Conservation (phyloP, 2,888 invertebrate species). For the Andrena dorsata region DNA sequence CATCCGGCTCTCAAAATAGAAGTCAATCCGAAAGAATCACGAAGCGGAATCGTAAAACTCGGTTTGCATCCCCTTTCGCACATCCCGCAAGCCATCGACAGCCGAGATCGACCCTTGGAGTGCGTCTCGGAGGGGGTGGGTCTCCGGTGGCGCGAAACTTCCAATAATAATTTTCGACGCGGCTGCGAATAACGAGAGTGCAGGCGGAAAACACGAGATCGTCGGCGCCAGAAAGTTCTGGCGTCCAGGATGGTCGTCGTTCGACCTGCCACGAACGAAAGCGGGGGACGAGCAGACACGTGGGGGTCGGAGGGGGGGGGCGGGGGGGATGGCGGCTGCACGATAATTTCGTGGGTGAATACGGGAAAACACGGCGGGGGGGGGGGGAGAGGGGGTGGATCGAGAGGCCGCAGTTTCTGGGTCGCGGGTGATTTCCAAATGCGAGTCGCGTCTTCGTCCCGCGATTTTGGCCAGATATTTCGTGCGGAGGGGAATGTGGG, state of each 20-base stretch:
- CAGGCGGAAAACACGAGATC: constrained; percentile 58
- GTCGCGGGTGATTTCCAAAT: constrained; percentile 41
- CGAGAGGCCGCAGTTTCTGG: constrained; percentile 23
- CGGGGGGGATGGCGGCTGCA: not conserved
- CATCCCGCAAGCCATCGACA: not conserved
- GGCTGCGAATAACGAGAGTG: constrained; percentile 9
- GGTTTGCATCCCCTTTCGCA: not conserved
- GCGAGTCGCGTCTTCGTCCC: constrained; percentile 38
- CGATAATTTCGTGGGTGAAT: not conserved
- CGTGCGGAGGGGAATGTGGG: constrained; percentile 5
- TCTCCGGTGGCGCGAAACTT: constrained; percentile 7
- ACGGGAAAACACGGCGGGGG: constrained; percentile 5
- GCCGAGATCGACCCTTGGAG: not conserved
- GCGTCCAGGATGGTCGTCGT: constrained; percentile 35
- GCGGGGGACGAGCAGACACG: not conserved
- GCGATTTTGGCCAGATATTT: constrained; percentile 38
- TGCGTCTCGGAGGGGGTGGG: not conserved
- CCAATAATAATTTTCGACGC: constrained; percentile 38
- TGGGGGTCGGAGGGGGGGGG: not conserved
- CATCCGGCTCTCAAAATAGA: not conserved
- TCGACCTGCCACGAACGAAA: constrained; percentile 18
- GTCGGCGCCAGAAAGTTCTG: constrained; percentile 66
- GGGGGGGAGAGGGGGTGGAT: not conserved
- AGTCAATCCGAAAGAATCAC: not conserved
- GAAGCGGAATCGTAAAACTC: not conserved